Percentiles rank a stretch among this genome's conserved stretches.
Evolutionary conservation across 2,113 vertebrate genomes (phyloP).

Genomic region (Halcyon senegalensis): DNA sequence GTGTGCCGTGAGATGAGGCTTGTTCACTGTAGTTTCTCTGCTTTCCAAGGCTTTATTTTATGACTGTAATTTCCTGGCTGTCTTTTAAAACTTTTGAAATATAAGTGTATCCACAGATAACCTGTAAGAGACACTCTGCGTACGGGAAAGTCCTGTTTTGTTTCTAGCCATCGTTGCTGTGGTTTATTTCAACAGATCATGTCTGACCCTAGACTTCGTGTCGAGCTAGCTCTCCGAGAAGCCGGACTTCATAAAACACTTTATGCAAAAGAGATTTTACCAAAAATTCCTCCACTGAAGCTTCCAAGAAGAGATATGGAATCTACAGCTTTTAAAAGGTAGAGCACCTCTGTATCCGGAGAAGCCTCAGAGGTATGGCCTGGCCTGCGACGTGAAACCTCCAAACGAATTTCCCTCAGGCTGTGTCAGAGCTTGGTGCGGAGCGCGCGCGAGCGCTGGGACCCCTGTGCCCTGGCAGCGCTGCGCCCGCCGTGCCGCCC

Average conservation of each 20-base stretch:
- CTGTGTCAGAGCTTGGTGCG: background rate
- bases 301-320: constrained; percentile 86
- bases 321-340: constrained; percentile 78
- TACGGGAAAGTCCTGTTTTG: background rate
- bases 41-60: background rate
- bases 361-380: background rate
- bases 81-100: background rate
- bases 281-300: constrained; percentile 82
- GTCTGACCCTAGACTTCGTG: constrained; percentile 88
- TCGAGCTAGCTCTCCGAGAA: constrained; percentile 88
- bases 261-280: constrained; percentile 86
- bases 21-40: background rate
- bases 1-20: background rate
- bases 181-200: constrained; percentile 83
- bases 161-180: background rate
- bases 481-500: no score
- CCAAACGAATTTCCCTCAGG: background rate
- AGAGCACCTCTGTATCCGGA: background rate
- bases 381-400: background rate
- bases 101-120: background rate
- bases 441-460: no score
- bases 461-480: no score
- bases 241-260: constrained; percentile 86
- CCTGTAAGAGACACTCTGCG: background rate
- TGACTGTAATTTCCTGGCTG: background rate